A percentile compares a stretch with the other conserved stretches of the same genome.
Evolutionary conservation across 2,888 invertebrate genomes (phyloP).

Genomic region (Athalia cordata): DNA sequence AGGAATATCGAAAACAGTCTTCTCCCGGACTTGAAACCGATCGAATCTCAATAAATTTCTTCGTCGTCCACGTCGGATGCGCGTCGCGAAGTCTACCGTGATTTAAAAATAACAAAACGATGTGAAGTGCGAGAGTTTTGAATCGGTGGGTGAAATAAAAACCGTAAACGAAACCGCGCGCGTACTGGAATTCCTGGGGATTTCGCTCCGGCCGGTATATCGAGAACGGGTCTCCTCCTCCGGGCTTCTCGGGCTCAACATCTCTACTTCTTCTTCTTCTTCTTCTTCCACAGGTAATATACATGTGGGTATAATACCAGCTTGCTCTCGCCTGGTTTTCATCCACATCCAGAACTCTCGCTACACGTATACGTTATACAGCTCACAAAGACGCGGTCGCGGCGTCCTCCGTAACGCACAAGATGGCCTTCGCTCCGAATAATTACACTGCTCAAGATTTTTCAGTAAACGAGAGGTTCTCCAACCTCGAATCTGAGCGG

Average conservation of each 20-base stretch:
- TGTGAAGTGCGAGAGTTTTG: neutral
- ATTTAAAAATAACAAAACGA: neutral
- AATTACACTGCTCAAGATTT: constrained; percentile 67
- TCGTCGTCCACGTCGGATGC: too few relatives aligned
- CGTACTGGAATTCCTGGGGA: constrained; percentile 62
- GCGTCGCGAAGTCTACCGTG: neutral
- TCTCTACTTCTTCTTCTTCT: constrained; percentile 22
- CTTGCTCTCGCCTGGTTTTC: constrained; percentile 17
- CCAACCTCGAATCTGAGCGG: neutral
- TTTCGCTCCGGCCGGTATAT: constrained; percentile 66
- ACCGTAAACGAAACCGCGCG: constrained; percentile 6
- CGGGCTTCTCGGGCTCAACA: constrained; percentile 40
- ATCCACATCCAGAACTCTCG: too few relatives aligned
- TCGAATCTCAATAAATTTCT: too few relatives aligned
- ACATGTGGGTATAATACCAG: constrained; percentile 41
- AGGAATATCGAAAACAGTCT: too few relatives aligned
- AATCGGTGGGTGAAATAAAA: neutral
- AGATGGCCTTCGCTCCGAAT: constrained; percentile 68
- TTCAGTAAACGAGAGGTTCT: constrained; percentile 47
- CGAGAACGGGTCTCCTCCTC: constrained; percentile 64
- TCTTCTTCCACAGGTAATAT: constrained; percentile 44
- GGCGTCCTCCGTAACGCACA: constrained; percentile 58
- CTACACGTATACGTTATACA: constrained; percentile 15
- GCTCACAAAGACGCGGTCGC: constrained; percentile 44
- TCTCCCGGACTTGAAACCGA: too few relatives aligned